Conservation (phyloP, 2,797 vertebrate species). For the Prunella strophiata region DNA sequence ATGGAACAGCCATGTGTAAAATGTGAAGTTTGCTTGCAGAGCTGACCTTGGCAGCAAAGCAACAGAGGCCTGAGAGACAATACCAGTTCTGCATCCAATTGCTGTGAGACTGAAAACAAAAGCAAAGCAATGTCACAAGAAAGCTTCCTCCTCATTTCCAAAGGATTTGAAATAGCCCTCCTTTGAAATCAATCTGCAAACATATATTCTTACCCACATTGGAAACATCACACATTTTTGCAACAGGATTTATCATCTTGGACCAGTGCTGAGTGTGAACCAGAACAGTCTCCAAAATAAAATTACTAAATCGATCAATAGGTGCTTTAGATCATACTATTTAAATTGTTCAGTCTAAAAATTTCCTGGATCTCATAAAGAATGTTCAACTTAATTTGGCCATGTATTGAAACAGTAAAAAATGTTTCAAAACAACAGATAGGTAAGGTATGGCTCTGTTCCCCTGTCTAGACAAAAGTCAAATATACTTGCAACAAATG, state of each 20-base stretch:
- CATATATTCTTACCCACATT: neutral
- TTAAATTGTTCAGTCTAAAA: neutral
- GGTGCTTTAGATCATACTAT: neutral
- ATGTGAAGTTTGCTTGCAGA: neutral
- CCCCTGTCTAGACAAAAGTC: neutral
- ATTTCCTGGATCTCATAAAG: neutral
- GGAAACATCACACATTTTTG: neutral
- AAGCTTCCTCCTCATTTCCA: neutral
- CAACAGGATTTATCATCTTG: neutral
- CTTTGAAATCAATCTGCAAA: neutral
- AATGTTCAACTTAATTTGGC: neutral
- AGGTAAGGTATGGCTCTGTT: neutral
- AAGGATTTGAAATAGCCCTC: neutral
- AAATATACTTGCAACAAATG: neutral
- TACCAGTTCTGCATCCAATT: neutral
- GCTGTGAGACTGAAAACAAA: neutral
- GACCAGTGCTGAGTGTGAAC: neutral
- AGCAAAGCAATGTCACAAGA: neutral
- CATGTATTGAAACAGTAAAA: neutral
- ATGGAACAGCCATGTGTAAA: constrained; percentile 22
- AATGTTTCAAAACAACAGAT: neutral
- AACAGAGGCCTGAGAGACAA: neutral
- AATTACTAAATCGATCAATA: neutral
- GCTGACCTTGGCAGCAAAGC: constrained; percentile 54
- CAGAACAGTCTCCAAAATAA: neutral